Evolutionary conservation across 2,797 vertebrate genomes (phyloP), one percentile per base, ranked within the genome.

Genomic region (Silurus aristotelis): DNA sequence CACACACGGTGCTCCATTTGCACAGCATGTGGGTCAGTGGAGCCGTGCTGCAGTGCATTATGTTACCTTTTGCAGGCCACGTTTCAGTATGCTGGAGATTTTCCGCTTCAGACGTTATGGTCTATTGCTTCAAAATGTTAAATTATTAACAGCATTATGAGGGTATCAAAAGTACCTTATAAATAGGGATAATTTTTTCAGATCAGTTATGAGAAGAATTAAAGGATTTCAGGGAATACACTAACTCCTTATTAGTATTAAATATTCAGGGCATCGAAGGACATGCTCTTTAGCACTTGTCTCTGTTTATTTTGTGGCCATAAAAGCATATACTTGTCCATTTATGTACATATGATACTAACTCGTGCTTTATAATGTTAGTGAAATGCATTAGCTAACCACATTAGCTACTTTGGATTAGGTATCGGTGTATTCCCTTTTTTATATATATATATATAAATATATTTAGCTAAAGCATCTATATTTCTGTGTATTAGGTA

Each of bases 401-500:
- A 31, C 6, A 9, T 43, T 61, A 61, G 20, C 61, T 60, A 78
- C 10, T 25, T 46, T n/a, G 38, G 61, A 64, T 64, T 80, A 25
- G 7, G 15, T 10, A 56, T 56, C 4, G 5, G 60, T 79, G 60
- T 60, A 48, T 38, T 48, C 58, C 12, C 38, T 80, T 15, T 46
- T n/a, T 38, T 38, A 38, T 38, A 38, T 38, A 38, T 38, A 38
- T 38, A 38, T 38, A 38, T 38, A 38, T 38, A 38, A 4, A 38
- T 38, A 38, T 38, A 38, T 38, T 4, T 38, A 80, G 19, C 81
- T 43, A 31, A 72, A 31, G 52, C 12, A 60, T 10, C 38, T 48
- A 7, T 72, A 12, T 73, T 27, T 46, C 3, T 77, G 19, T 86
- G 27, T 73, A 55, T 27, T 89, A 99, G 98, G 98, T 99, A 89